A percentile compares a stretch with the other conserved stretches of the same genome.
phyloP scores from a whole-genome alignment of 2,797 vertebrate genomes.

The Tamandua tetradactyla region DNA sequence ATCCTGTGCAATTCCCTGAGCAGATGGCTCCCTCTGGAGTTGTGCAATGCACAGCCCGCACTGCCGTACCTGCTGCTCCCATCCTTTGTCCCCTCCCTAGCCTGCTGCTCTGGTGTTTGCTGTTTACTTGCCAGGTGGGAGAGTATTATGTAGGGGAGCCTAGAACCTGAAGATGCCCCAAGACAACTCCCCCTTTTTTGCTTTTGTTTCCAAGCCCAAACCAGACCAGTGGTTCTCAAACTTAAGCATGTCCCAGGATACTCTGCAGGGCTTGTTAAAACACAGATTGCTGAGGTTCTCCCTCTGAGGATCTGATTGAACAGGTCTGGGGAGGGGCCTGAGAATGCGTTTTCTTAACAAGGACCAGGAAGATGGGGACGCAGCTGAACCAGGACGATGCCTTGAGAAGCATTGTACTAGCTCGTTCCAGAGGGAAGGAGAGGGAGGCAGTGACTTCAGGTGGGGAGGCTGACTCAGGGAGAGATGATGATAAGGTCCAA shows the following conservation, averaged over 20 bases:
- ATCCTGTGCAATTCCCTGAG: background rate
- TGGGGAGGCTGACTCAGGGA: background rate
- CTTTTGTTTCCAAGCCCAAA: background rate
- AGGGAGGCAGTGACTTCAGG: background rate
- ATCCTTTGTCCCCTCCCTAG: background rate
- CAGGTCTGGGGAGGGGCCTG: background rate
- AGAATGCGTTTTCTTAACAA: background rate
- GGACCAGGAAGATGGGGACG: background rate
- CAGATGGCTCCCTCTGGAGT: background rate
- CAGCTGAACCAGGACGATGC: background rate
- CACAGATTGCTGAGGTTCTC: background rate
- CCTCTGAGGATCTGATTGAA: background rate
- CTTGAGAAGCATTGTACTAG: background rate
- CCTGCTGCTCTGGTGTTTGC: background rate
- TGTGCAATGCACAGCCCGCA: background rate
- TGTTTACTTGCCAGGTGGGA: background rate
- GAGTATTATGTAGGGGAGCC: background rate
- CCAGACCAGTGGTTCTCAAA: background rate
- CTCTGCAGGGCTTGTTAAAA: background rate
- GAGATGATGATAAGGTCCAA: background rate
- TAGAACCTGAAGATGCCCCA: background rate
- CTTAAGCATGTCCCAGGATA: background rate
- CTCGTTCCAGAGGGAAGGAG: background rate
- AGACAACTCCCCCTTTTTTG: background rate
- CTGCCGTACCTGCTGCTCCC: fast-evolving